Conservation (phyloP, 1,140 invertebrate genomes). For the Drosophila nasuta region DNA sequence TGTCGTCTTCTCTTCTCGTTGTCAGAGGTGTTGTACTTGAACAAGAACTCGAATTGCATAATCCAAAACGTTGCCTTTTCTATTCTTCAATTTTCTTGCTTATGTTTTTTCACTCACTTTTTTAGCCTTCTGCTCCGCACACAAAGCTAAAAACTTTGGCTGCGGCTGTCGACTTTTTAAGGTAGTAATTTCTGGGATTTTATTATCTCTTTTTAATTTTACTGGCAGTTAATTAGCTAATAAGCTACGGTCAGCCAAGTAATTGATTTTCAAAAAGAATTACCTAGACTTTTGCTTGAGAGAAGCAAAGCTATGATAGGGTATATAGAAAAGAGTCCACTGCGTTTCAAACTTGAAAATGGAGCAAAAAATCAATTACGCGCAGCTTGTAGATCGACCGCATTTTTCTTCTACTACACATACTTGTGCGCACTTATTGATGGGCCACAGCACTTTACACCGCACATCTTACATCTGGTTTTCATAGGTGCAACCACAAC, state of each 20-base stretch:
- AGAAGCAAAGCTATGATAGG: background rate
- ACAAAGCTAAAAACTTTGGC: background rate
- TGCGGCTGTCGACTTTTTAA: constrained; percentile 11
- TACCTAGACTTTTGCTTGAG: background rate
- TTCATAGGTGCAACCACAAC: constrained; percentile 50
- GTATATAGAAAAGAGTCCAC: background rate
- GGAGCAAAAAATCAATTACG: constrained; percentile 67
- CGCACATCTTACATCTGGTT: constrained; percentile 56
- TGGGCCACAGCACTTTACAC: constrained; percentile 30
- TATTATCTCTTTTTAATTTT: constrained; percentile 22
- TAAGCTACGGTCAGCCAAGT: constrained; percentile 35
- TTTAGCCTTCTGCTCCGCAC: background rate
- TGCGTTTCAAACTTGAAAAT: constrained; percentile 14
- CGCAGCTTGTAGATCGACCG: constrained; percentile 16
- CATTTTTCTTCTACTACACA: constrained; percentile 22
- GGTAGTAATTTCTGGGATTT: constrained; percentile 22
- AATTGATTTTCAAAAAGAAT: constrained; percentile 43
- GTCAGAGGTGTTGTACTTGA: constrained; percentile 48
- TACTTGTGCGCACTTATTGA: constrained; percentile 37
- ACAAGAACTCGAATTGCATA: constrained; percentile 50
- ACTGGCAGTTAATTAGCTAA: constrained; percentile 40
- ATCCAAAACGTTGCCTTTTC: constrained; percentile 26
- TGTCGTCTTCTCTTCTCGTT: constrained; percentile 3
- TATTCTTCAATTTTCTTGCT: background rate
- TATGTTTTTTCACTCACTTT: constrained; percentile 3